These are phyloP conservation scores for Phylloscopus trochiloides DNA, from an alignment of 2,113 vertebrate species.

Conservation along the genomic window DNA sequence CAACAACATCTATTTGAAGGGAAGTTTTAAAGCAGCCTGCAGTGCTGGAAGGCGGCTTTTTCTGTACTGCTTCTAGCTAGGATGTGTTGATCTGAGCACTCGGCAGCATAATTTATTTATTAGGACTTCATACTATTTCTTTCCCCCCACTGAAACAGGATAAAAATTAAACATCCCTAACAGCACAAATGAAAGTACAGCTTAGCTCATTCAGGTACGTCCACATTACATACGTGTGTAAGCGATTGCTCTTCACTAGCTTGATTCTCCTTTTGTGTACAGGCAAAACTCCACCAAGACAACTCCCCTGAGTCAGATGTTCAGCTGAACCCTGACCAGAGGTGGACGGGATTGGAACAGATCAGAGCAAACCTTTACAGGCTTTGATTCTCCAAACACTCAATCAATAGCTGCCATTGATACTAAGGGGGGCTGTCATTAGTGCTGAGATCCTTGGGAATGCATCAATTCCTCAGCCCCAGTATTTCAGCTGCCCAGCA, in stretches of 20 bases:
- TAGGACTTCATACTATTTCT: neutral
- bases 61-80: constrained; percentile 20
- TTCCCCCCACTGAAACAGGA: neutral
- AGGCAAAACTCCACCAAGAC: neutral
- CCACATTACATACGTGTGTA: neutral
- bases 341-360: neutral
- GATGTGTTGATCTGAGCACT: constrained; percentile 35
- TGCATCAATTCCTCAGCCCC: rapidly evolving
- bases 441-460: neutral
- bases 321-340: neutral
- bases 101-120: constrained; percentile 11
- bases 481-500: neutral
- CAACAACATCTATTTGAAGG: neutral
- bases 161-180: constrained; percentile 43
- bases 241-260: rapidly evolving
- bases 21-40: neutral
- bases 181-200: neutral
- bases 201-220: neutral
- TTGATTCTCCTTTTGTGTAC: neutral
- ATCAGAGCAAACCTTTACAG: neutral
- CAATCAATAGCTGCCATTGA: neutral
- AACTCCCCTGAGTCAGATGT: rapidly evolving
- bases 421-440: neutral
- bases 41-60: neutral
- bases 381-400: neutral